Conservation (phyloP, 2,888 invertebrate genomes). For the Lasiommata megera region DNA sequence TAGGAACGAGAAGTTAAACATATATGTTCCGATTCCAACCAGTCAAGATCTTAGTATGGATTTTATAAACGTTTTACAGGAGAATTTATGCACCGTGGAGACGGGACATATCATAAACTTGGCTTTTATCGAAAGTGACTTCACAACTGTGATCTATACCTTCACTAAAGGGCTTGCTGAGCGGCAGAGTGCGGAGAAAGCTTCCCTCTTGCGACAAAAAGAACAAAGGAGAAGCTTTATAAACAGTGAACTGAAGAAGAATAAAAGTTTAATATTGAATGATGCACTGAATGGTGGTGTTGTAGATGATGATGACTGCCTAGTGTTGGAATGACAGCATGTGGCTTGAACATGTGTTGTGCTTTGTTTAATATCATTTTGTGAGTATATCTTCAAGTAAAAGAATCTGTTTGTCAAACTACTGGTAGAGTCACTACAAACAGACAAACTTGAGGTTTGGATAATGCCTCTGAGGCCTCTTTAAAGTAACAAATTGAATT, state of each 20-base stretch:
- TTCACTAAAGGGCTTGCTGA: conserved; percentile 60
- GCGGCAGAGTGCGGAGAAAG: conserved; percentile 49
- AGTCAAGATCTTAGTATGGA: conserved; percentile 56
- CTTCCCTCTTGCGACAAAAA: conserved; percentile 45
- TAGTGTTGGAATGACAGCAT: conserved; percentile 48
- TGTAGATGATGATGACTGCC: conserved; percentile 65
- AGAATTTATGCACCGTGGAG: conserved; percentile 69
- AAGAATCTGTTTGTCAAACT: no score
- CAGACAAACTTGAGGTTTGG: no score
- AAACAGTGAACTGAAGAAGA: conserved; percentile 64
- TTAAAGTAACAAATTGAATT: no score
- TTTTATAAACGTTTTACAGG: conserved; percentile 61
- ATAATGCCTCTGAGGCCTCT: no score
- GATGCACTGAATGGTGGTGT: conserved; percentile 66
- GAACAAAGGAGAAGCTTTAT: conserved; percentile 61
- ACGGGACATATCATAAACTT: conserved; percentile 65
- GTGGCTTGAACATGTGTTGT: not conserved
- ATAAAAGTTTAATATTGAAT: conserved; percentile 54
- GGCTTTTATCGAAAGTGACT: conserved; percentile 70
- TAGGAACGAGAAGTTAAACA: conserved; percentile 63
- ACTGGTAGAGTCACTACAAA: no score
- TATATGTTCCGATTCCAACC: conserved; percentile 67
- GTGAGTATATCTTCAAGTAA: no score
- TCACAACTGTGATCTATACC: conserved; percentile 68
- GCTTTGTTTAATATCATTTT: no score